These are phyloP conservation scores for Crocidura indochinensis DNA, from an alignment of 2,797 vertebrate species.

Conservation along the genomic window DNA sequence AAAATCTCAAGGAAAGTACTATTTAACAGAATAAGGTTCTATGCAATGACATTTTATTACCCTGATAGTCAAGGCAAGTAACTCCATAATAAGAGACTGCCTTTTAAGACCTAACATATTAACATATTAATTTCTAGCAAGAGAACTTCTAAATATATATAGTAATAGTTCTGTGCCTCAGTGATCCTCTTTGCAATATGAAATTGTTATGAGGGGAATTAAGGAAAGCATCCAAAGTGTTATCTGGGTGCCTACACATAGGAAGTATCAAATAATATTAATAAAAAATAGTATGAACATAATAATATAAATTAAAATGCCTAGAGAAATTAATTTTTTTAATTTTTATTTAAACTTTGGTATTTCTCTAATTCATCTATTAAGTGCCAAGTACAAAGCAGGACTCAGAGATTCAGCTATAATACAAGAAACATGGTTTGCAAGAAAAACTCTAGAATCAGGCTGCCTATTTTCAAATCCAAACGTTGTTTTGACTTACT, in stretches of 20 bases:
- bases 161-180: background rate
- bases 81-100: background rate
- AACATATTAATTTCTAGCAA: conserved; percentile 13
- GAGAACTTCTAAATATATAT: conserved; percentile 31
- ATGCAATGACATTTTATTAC: background rate
- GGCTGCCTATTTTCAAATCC: background rate
- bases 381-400: background rate
- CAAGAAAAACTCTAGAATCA: background rate
- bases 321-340: no score
- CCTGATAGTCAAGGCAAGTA: background rate
- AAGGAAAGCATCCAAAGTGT: background rate
- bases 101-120: background rate
- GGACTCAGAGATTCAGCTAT: conserved; percentile 2
- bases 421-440: background rate
- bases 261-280: background rate
- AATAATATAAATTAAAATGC: background rate
- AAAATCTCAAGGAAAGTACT: background rate
- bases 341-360: background rate
- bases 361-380: background rate
- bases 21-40: conserved; percentile 25
- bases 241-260: background rate
- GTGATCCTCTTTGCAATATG: conserved; percentile 16
- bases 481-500: conserved; percentile 13
- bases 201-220: conserved; percentile 23
- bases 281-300: background rate